phyloP scores from a whole-genome alignment of 2,797 vertebrate species.

The Tachyglossus aculeatus region DNA sequence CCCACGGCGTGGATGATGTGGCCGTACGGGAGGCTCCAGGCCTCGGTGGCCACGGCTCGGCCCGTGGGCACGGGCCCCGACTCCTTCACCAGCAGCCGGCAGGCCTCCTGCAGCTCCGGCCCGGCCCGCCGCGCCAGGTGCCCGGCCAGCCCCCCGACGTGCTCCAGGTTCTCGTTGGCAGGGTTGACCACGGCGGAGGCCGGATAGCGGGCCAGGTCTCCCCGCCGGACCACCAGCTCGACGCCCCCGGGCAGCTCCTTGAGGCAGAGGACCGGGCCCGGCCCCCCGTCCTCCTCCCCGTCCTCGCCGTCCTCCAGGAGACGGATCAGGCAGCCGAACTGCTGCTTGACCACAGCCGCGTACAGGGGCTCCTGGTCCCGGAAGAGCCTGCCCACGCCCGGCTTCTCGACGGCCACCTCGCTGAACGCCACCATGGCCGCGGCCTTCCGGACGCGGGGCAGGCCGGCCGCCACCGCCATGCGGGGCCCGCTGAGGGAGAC shows the following conservation, averaged over 20 bases:
- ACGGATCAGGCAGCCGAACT: slow-evolving; percentile 72
- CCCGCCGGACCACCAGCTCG: slow-evolving; percentile 71
- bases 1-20: slow-evolving; percentile 86
- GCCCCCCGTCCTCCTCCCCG: background rate
- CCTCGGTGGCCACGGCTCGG: slow-evolving; percentile 52
- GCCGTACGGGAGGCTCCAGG: slow-evolving; percentile 79
- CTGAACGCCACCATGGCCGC: slow-evolving; percentile 53
- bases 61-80: slow-evolving; percentile 65
- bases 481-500: slow-evolving; percentile 78
- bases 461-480: slow-evolving; percentile 64
- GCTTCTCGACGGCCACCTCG: slow-evolving; percentile 74
- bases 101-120: slow-evolving; percentile 75
- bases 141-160: slow-evolving; percentile 74
- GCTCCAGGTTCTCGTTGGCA: slow-evolving; percentile 80
- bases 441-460: slow-evolving; percentile 49
- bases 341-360: slow-evolving; percentile 54
- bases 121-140: slow-evolving; percentile 79
- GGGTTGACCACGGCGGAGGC: slow-evolving; percentile 86
- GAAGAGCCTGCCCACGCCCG: slow-evolving; percentile 83
- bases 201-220: slow-evolving; percentile 71
- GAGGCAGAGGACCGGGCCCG: slow-evolving; percentile 8
- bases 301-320: slow-evolving; percentile 67
- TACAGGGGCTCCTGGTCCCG: slow-evolving; percentile 48
- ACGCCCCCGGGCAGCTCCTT: slow-evolving; percentile 67
- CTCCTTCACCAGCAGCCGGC: slow-evolving; percentile 59